phyloP scores from a whole-genome alignment of 2,797 vertebrate genomes.

The Taenioides sp. region DNA sequence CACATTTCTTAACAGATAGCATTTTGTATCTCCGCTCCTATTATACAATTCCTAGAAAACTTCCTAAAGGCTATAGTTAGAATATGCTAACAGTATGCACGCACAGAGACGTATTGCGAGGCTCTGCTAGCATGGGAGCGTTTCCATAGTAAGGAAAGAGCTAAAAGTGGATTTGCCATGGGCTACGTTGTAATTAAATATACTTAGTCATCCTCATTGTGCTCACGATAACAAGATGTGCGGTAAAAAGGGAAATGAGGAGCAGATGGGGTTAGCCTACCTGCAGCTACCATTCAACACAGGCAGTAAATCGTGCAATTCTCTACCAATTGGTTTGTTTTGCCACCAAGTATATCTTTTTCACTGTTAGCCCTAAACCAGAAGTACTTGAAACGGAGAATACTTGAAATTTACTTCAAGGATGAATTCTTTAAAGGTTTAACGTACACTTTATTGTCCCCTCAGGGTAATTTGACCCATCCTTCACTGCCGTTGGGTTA shows the following conservation, averaged over 20 bases:
- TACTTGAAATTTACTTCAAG: neutral
- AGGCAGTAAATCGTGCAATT: neutral
- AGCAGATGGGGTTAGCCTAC: conserved; percentile 5
- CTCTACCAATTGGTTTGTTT: neutral
- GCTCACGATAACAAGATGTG: conserved; percentile 51
- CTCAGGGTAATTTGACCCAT: neutral
- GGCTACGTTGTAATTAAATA: conserved; percentile 60
- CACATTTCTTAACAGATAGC: conserved; percentile 19
- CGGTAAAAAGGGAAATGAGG: conserved; percentile 28
- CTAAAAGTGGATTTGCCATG: conserved; percentile 55
- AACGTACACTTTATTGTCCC: neutral
- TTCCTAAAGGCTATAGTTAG: conserved; percentile 24
- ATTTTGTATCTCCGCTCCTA: conserved; percentile 10
- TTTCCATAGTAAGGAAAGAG: conserved; percentile 34
- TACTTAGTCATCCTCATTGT: conserved; percentile 45
- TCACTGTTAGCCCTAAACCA: neutral
- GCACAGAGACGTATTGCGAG: conserved; percentile 12
- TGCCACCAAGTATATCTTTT: neutral
- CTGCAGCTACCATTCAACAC: conserved; percentile 9
- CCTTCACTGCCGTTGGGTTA: neutral
- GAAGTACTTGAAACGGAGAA: neutral
- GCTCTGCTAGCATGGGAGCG: conserved; percentile 14
- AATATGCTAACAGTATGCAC: conserved; percentile 35
- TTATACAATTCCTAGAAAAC: conserved; percentile 36
- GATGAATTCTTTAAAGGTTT: neutral